A percentile compares a stretch with the other conserved stretches of the same genome.
Evolutionary conservation across 1,140 invertebrate species (phyloP).

Genomic region (Mya arenaria): DNA sequence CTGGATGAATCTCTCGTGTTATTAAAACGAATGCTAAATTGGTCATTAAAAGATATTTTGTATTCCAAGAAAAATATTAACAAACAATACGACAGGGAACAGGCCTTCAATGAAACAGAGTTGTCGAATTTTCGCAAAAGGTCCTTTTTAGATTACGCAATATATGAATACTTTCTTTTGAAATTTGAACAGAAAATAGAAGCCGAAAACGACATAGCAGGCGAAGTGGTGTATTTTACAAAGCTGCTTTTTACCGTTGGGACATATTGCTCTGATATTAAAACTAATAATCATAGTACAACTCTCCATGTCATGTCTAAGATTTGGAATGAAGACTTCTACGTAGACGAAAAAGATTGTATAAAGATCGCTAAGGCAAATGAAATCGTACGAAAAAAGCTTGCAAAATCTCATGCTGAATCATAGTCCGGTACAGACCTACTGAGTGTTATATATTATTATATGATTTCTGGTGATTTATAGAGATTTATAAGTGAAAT

Average conservation of each 20-base stretch:
- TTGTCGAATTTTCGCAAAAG: background rate
- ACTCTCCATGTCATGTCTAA: no score
- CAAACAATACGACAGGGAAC: background rate
- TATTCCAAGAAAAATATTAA: background rate
- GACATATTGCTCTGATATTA: no score
- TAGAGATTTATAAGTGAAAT: no score
- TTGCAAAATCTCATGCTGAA: no score
- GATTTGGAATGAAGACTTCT: no score
- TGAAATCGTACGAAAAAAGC: no score
- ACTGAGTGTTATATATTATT: no score
- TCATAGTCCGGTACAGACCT: no score
- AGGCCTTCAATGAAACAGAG: background rate
- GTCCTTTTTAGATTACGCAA: background rate
- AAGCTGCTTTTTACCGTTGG: background rate
- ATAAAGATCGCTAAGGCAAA: no score
- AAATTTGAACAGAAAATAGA: background rate
- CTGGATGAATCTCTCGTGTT: slow-evolving; percentile 5
- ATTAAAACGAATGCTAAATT: slow-evolving; percentile 8
- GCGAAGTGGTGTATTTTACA: background rate
- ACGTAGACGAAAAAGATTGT: no score
- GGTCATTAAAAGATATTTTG: background rate
- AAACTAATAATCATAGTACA: no score
- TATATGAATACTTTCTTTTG: background rate
- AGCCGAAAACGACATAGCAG: background rate
- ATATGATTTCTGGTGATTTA: no score